Conservation (phyloP, 64 coral and sea anemone species). For the Porites lutea region DNA sequence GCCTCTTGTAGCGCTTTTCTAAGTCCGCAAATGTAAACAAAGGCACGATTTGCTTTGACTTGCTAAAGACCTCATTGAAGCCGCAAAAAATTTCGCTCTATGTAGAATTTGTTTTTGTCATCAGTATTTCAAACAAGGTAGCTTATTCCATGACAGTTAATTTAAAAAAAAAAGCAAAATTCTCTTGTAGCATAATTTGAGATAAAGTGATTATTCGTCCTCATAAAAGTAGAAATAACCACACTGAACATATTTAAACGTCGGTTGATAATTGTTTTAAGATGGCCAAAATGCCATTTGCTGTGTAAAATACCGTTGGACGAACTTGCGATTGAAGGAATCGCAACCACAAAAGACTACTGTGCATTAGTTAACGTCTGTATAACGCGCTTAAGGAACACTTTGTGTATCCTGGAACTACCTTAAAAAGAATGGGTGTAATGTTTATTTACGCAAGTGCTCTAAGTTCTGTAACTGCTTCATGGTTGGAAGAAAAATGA, state of each 20-base stretch:
- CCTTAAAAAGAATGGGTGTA: background rate
- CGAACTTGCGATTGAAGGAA: background rate
- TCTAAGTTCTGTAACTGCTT: background rate
- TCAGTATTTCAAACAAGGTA: background rate
- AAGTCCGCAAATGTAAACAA: slow-evolving; percentile 15
- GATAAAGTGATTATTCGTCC: background rate
- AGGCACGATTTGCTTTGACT: slow-evolving; percentile 3
- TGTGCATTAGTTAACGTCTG: too few species aligned
- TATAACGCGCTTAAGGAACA: background rate
- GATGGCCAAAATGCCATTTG: background rate
- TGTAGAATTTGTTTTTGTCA: slow-evolving; percentile 7
- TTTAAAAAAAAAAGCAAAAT: slow-evolving; percentile 3
- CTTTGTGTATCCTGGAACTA: background rate
- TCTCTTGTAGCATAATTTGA: background rate
- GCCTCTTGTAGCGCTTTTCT: background rate
- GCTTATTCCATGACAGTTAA: background rate
- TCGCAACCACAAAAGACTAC: background rate
- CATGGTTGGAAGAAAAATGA: background rate
- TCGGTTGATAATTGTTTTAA: background rate
- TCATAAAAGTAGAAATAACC: background rate
- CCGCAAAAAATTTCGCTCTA: background rate
- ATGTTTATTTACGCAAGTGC: background rate
- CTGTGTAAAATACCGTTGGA: background rate
- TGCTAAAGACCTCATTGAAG: background rate
- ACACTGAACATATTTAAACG: background rate